Conservation (phyloP, 2,888 invertebrate species). For the Thereva nobilitata region DNA sequence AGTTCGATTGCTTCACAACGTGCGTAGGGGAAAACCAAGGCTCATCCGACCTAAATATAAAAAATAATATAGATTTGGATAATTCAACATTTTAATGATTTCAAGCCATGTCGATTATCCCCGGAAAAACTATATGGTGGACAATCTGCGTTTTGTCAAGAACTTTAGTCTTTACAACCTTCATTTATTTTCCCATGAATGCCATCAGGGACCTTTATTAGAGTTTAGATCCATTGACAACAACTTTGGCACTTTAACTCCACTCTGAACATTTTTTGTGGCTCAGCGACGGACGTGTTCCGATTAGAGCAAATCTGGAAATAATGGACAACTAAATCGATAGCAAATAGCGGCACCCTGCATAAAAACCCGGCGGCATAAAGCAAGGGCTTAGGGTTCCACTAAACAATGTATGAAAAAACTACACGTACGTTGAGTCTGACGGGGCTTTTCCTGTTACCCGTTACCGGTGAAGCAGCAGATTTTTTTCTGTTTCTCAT, state of each 20-base stretch:
- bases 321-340: constrained; percentile 34
- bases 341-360: constrained; percentile 7
- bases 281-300: constrained; percentile 14
- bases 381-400: neutral
- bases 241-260: constrained; percentile 17
- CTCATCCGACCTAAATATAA: no score
- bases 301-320: constrained; percentile 29
- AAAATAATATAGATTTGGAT: no score
- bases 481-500: neutral
- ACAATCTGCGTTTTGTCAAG: no score
- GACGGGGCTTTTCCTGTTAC: constrained; percentile 19
- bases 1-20: no score
- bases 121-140: no score
- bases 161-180: neutral
- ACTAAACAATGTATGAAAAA: constrained; percentile 31
- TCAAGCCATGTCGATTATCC: no score
- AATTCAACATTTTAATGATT: no score
- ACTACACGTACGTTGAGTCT: constrained; percentile 24
- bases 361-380: constrained; percentile 8
- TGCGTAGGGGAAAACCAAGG: no score
- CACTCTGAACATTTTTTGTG: constrained; percentile 2
- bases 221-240: constrained; percentile 20
- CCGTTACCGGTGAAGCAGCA: neutral
- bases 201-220: constrained; percentile 2
- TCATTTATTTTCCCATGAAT: neutral